A percentile compares a stretch with the other conserved stretches of the same genome.
These are phyloP conservation scores for Eupithecia exiguata DNA, from an alignment of 2,888 invertebrate species.

Conservation along the genomic window DNA sequence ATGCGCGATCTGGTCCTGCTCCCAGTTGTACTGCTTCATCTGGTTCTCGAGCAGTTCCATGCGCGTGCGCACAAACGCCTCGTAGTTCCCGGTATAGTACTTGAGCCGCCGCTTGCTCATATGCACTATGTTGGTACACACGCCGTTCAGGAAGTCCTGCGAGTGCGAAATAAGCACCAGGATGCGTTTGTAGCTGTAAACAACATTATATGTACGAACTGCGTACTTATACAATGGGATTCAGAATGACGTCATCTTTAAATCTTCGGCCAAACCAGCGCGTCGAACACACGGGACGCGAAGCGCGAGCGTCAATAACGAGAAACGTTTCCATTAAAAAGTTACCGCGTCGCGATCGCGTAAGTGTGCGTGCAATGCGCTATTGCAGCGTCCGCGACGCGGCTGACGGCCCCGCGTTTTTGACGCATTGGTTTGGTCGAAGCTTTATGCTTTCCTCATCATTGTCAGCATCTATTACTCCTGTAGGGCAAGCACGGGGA, in stretches of 20 bases:
- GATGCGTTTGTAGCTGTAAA: slow-evolving; percentile 94
- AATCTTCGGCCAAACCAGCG: too few species aligned
- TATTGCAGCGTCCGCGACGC: too few species aligned
- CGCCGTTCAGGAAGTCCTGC: slow-evolving; percentile 99
- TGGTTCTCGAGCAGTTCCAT: slow-evolving; percentile 98
- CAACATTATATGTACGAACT: not conserved
- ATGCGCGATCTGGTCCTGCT: slow-evolving; percentile 99
- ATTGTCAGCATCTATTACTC: too few species aligned
- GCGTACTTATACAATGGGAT: not conserved
- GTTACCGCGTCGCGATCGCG: too few species aligned
- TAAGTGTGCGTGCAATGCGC: too few species aligned
- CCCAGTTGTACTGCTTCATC: slow-evolving; percentile 99
- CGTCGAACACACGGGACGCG: too few species aligned
- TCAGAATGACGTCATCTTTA: not conserved
- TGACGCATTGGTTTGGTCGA: too few species aligned
- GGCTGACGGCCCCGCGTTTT: too few species aligned
- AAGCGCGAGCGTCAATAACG: too few species aligned
- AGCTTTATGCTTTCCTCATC: too few species aligned
- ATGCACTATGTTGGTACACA: slow-evolving; percentile 98
- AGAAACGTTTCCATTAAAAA: too few species aligned
- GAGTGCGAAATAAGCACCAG: slow-evolving; percentile 99
- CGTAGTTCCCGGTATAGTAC: slow-evolving; percentile 98
- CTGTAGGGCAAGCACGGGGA: too few species aligned
- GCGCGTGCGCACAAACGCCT: slow-evolving; percentile 96
- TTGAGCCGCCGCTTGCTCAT: slow-evolving; percentile 96